phyloP scores from a whole-genome alignment of 2,797 vertebrate species.

The Diplodus puntazzo region DNA sequence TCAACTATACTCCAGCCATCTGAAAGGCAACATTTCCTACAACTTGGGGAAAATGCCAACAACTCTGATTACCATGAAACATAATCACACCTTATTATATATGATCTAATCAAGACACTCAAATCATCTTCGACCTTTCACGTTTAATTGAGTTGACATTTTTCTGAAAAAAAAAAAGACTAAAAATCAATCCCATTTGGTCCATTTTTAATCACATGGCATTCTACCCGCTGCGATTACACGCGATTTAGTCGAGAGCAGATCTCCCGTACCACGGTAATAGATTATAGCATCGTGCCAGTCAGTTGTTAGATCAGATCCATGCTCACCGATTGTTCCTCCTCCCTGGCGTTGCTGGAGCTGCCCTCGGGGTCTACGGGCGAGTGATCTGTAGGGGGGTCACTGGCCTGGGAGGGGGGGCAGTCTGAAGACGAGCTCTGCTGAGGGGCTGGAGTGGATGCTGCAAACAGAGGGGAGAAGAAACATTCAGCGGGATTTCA shows the following conservation, averaged over 20 bases:
- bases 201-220: slow-evolving; percentile 27
- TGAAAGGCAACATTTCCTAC: not conserved
- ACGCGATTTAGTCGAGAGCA: slow-evolving; percentile 32
- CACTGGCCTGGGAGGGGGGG: slow-evolving; percentile 89
- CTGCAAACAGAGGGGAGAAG: slow-evolving; percentile 69
- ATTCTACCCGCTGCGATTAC: slow-evolving; percentile 46
- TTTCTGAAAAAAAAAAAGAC: slow-evolving; percentile 29
- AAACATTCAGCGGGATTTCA: not conserved
- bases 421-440: slow-evolving; percentile 92
- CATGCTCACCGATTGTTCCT: slow-evolving; percentile 90
- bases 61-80: slow-evolving; percentile 43
- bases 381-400: slow-evolving; percentile 85
- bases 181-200: slow-evolving; percentile 52
- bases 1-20: not conserved
- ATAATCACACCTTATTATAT: slow-evolving; percentile 50
- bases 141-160: slow-evolving; percentile 72
- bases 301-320: slow-evolving; percentile 39
- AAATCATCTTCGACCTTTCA: slow-evolving; percentile 69
- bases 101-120: slow-evolving; percentile 63
- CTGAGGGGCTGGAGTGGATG: slow-evolving; percentile 92
- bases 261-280: slow-evolving; percentile 57
- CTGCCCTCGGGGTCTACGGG: slow-evolving; percentile 89
- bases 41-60: slow-evolving; percentile 31
- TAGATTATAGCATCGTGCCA: slow-evolving; percentile 41
- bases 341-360: slow-evolving; percentile 87